Conservation (phyloP, 2,113 vertebrate species). For the Chitala chitala region DNA sequence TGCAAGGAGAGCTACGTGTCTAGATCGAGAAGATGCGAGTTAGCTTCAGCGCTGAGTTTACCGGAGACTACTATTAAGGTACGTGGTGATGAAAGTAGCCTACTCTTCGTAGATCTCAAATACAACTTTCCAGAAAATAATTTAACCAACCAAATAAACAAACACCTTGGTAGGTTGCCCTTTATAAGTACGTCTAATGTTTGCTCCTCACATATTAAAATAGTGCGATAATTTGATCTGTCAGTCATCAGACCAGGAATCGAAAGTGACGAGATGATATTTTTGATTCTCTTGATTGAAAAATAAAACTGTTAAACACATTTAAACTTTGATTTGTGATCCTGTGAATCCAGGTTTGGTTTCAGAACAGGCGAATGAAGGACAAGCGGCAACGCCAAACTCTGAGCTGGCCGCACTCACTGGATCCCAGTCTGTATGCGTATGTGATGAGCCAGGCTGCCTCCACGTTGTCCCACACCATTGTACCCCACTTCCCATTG, state of each 20-base stretch:
- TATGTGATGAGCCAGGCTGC: constrained; percentile 54
- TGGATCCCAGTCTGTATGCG: constrained; percentile 50
- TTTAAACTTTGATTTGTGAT: background rate
- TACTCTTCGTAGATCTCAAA: too few species aligned
- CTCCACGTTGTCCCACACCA: constrained; percentile 39
- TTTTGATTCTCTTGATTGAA: background rate
- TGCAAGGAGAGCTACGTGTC: constrained; percentile 60
- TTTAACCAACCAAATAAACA: too few species aligned
- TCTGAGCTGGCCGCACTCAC: constrained; percentile 48
- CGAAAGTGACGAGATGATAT: constrained; percentile 1
- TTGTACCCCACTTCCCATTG: constrained; percentile 45
- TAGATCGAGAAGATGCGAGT: constrained; percentile 52
- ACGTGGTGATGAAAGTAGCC: background rate
- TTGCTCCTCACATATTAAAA: too few species aligned
- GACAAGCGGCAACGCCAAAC: constrained; percentile 58
- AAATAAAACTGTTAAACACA: background rate
- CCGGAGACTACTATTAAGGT: constrained; percentile 59
- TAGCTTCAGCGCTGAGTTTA: constrained; percentile 51
- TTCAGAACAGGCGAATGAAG: constrained; percentile 66
- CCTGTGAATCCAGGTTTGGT: constrained; percentile 46
- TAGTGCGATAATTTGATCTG: background rate
- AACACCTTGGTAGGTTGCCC: too few species aligned
- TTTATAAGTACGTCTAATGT: too few species aligned
- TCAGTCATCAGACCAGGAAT: background rate
- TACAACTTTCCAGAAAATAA: too few species aligned